phyloP scores from a whole-genome alignment of 2,888 invertebrate genomes.

The Acrobeloides nanus region DNA sequence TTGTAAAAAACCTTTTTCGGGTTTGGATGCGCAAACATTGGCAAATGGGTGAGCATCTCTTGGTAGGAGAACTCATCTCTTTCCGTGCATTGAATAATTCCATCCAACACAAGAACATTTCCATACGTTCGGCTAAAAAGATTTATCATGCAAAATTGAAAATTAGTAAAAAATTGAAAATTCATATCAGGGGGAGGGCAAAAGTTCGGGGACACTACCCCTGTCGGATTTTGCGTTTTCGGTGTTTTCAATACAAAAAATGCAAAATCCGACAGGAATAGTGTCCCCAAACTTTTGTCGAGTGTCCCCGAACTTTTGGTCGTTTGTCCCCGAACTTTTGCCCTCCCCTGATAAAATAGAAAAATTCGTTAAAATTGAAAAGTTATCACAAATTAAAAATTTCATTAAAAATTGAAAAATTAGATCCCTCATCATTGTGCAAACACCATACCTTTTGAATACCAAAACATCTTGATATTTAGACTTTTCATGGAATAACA shows the following conservation, averaged over 20 bases:
- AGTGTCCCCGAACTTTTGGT: too few species aligned
- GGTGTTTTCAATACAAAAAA: too few species aligned
- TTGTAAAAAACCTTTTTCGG: slow-evolving; percentile 68
- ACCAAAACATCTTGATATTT: slow-evolving; percentile 77
- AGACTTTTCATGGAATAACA: slow-evolving; percentile 73
- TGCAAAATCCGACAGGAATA: too few species aligned
- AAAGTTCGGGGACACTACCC: too few species aligned
- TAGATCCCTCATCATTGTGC: too few species aligned
- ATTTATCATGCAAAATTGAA: neutral
- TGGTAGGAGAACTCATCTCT: slow-evolving; percentile 86
- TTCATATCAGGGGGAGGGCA: neutral
- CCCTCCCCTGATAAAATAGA: too few species aligned
- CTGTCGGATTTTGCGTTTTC: too few species aligned
- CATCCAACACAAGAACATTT: slow-evolving; percentile 78
- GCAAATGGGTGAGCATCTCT: slow-evolving; percentile 92
- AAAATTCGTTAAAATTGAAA: too few species aligned
- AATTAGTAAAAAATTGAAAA: neutral
- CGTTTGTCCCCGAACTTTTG: too few species aligned
- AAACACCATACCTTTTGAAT: slow-evolving; percentile 64
- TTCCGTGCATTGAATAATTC: slow-evolving; percentile 91
- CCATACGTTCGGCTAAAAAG: slow-evolving; percentile 70
- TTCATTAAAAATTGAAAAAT: too few species aligned
- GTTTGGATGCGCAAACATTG: slow-evolving; percentile 79
- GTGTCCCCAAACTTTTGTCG: too few species aligned
- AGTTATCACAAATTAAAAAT: too few species aligned